Base-by-base conservation (phyloP, 2,888 invertebrate genomes). In the Heterodera filipjevi region DNA sequence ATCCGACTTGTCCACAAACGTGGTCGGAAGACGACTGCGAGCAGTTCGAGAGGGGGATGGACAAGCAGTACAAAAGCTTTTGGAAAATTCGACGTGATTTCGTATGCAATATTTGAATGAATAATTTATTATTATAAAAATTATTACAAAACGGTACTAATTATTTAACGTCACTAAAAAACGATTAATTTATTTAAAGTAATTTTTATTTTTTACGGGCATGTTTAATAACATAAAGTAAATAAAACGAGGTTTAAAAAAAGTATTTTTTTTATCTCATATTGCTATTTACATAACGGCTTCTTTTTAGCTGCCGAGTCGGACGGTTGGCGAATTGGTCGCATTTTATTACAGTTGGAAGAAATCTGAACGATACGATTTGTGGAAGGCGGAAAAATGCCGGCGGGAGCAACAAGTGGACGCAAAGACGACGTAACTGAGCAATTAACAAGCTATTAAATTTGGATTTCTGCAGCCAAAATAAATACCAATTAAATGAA, bases 11-110 rank as follows among this genome's bases (percentile, higher is more conserved):
- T 8, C 59, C 59, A n/a, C 32, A 81, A 76, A 44, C 71, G 80
- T 98, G 97, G 96, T 95, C 96, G 1, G 96, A 97, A 90, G 96
- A 96, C 88, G 98, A 99, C 90, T 96, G 96, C 90, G 92, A 94
- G 78, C 95, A 95, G 90, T 99, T 99, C 91, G 98, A 99, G 92
- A 94, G 94, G 88, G 98, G 97, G 64, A 92, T 99, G 14, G 93
- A 95, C 89, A 93, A 93, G 79, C 95, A 94, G 89, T 97, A 97
- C 46, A 99, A 99, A 91, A 95, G 98, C 90, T 99, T 99, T 90
- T 94, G 95, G 90, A 92, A 94, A 83, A 97, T 98, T 89, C 94
- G 95, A 87, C 94, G 95, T 89, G 93, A 95, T 89, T 96, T 95
- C 66, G 84, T 86, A 77, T 71, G 66, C 32, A 66, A 66, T 6